These are phyloP conservation scores for Hassar affinis DNA, from an alignment of 2,113 vertebrate genomes.

Conservation along the genomic window DNA sequence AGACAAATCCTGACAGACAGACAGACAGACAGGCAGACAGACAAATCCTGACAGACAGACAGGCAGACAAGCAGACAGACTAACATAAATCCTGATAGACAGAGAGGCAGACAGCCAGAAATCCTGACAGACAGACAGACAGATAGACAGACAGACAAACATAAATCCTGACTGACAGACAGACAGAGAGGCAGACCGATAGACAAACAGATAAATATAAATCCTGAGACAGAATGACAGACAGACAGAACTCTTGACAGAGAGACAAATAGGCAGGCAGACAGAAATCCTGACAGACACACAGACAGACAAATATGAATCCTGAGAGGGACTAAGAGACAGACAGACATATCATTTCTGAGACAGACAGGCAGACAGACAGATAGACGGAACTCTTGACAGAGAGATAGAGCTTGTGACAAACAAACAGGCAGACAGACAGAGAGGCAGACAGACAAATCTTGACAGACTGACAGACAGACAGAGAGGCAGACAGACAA, in stretches of 20 bases:
- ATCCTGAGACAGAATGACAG: neutral
- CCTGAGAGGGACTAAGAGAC: neutral
- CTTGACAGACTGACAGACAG: too few species aligned
- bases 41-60: neutral
- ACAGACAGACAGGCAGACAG: neutral
- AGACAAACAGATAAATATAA: neutral
- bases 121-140: neutral
- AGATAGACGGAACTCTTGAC: neutral
- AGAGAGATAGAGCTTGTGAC: too few species aligned
- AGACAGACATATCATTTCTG: neutral
- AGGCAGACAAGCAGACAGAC: neutral
- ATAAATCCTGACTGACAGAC: neutral
- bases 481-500: neutral
- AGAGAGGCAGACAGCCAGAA: neutral
- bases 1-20: conserved; percentile 5
- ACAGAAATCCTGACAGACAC: neutral
- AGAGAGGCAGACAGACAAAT: neutral
- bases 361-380: neutral
- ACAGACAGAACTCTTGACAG: neutral
- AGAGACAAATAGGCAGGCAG: neutral
- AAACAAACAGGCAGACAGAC: neutral
- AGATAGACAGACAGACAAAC: neutral
- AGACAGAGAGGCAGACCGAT: neutral
- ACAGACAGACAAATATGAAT: neutral
- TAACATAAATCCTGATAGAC: neutral